phyloP scores from a whole-genome alignment of 2,797 vertebrate species.

The Ispidina picta region DNA sequence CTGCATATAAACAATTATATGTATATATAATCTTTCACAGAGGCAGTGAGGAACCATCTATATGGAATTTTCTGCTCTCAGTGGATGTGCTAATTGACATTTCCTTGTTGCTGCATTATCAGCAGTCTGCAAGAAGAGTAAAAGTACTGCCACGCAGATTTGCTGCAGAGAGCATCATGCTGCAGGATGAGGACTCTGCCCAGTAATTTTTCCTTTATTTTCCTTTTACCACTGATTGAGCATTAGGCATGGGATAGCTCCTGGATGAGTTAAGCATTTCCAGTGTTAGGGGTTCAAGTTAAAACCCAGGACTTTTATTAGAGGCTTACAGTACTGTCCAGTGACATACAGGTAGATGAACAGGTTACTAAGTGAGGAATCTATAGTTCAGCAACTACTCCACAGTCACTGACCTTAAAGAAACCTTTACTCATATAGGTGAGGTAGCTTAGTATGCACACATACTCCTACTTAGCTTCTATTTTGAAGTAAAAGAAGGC shows the following conservation, averaged over 20 bases:
- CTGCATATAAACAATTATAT: not conserved
- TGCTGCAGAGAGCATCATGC: conserved; percentile 12
- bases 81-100: conserved; percentile 6
- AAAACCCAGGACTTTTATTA: not conserved
- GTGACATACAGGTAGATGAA: not conserved
- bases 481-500: not conserved
- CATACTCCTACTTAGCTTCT: not conserved
- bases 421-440: not conserved
- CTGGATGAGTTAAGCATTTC: not conserved
- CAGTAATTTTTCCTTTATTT: not conserved
- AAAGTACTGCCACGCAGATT: not conserved
- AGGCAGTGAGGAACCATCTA: not conserved
- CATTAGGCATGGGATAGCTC: not conserved
- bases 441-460: not conserved
- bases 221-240: not conserved
- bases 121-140: not conserved
- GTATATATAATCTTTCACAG: not conserved
- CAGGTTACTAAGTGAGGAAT: not conserved
- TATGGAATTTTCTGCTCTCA: conserved; percentile 17
- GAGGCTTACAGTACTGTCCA: not conserved
- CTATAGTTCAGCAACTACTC: not conserved
- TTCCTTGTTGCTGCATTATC: conserved; percentile 6
- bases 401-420: not conserved
- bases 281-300: not conserved
- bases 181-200: not conserved